Evolutionary conservation across 2,797 vertebrate genomes (phyloP), one percentile per base, ranked within the genome.

Genomic region (Chelonia mydas): DNA sequence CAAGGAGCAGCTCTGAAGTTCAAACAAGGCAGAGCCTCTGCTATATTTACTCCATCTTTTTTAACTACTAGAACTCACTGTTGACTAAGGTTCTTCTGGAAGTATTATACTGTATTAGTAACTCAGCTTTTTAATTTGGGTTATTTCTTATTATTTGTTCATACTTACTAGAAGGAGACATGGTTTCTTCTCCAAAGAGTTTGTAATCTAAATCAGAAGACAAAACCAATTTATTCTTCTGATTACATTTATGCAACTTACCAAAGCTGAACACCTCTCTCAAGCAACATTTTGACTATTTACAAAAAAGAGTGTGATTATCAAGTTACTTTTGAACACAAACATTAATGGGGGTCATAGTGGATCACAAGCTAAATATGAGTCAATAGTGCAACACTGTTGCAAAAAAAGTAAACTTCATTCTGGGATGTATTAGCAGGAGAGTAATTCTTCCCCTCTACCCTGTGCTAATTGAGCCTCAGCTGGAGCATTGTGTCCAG

Each of bases 131-230:
- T 83, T 41, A 90, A 16, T 15, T 45, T 33, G 47, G 41, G 37
- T 55, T 96, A 86, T 95, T 96, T 92, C 90, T 88, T n/a, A 86
- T 88, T 87, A 84, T 92, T 97, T 96, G 92, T 93, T 91, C 86
- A 88, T 85, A 90, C 81, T 97, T 94, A 94, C 50, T 92, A 82
- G 59, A 92, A 93, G 49, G 65, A 90, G 33, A 93, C 78, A 89
- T 1, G 5, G 3, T 92, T 94, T 90, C 84, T 88, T 96, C 61
- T 92, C 57, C 47, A 81, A 95, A 93, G 55, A 86, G 86, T 86
- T 57, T 94, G 31, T 50, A 90, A 92, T 74, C 72, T 80, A 85
- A 72, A 80, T 90, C 82, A 86, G 57, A 96, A 92, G 92, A 92
- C 37, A 84, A 94, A 45, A 97, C 17, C 61, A 91, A 89, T 91